phyloP scores from a whole-genome alignment of 2,888 invertebrate species.

The Brachycybe producta region DNA sequence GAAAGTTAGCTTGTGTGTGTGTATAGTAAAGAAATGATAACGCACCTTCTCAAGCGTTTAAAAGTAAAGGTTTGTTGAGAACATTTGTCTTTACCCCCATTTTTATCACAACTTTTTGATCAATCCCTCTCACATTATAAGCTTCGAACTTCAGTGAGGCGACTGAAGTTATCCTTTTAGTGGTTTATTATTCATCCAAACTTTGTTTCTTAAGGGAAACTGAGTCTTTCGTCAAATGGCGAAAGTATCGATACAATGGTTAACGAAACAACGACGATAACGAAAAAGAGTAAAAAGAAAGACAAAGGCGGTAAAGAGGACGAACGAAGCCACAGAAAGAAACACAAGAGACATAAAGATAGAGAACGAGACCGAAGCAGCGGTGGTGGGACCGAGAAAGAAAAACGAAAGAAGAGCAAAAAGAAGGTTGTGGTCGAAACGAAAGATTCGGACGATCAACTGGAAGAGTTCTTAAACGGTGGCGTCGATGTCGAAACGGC shows the following conservation, averaged over 20 bases:
- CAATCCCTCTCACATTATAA: too few relatives aligned
- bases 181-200: background rate
- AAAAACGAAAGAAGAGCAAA: conserved; percentile 7
- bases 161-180: too few relatives aligned
- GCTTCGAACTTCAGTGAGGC: too few relatives aligned
- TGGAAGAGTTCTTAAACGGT: conserved; percentile 50
- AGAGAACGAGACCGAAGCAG: conserved; percentile 19
- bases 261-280: conserved; percentile 20
- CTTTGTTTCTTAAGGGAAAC: conserved; percentile 17
- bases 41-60: too few relatives aligned
- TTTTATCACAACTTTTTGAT: too few relatives aligned
- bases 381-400: background rate
- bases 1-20: too few relatives aligned
- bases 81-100: too few relatives aligned
- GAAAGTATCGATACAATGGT: conserved; percentile 21
- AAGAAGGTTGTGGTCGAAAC: conserved; percentile 29
- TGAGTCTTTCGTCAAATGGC: conserved; percentile 21
- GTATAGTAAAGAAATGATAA: too few relatives aligned
- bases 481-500: conserved; percentile 23
- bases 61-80: too few relatives aligned
- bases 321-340: conserved; percentile 22
- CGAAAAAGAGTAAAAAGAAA: conserved; percentile 21
- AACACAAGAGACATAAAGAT: conserved; percentile 24
- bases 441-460: conserved; percentile 41
- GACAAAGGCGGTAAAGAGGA: conserved; percentile 22